These are phyloP conservation scores for Neomorphus geoffroyi DNA, from an alignment of 2,797 vertebrate genomes.

Conservation along the genomic window DNA sequence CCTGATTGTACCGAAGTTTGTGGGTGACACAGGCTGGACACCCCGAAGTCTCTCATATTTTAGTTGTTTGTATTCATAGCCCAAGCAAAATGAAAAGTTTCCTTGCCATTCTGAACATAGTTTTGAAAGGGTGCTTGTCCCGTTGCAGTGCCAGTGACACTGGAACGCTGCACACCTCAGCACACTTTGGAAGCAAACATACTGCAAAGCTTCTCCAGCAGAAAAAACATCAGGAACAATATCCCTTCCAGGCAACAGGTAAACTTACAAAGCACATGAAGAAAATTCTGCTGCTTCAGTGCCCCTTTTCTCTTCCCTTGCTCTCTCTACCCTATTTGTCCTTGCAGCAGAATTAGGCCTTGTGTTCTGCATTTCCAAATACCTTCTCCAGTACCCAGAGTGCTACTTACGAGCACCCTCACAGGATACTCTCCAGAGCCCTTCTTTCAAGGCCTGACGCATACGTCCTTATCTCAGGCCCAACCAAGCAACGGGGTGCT, in stretches of 20 bases:
- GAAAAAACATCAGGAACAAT: background rate
- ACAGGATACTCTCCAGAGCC: background rate
- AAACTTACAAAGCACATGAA: background rate
- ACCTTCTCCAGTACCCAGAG: background rate
- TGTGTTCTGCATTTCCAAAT: background rate
- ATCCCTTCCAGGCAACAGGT: background rate
- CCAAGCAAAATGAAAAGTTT: background rate
- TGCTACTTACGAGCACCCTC: background rate
- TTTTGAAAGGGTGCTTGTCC: background rate
- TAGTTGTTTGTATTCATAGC: background rate
- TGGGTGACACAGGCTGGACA: background rate
- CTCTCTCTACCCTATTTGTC: background rate
- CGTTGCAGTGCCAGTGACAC: background rate
- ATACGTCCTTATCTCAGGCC: background rate
- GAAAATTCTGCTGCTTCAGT: background rate
- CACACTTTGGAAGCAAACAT: background rate
- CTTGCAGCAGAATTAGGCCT: background rate
- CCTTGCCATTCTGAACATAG: background rate
- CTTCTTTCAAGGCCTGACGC: background rate
- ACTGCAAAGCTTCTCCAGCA: background rate
- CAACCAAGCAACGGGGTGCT: rapidly evolving
- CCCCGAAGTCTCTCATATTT: background rate
- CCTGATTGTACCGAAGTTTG: background rate
- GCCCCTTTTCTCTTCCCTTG: background rate
- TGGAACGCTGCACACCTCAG: rapidly evolving